Evolutionary conservation across 2,888 invertebrate genomes (phyloP).

Genomic region (Aspidiotus rigidus): DNA sequence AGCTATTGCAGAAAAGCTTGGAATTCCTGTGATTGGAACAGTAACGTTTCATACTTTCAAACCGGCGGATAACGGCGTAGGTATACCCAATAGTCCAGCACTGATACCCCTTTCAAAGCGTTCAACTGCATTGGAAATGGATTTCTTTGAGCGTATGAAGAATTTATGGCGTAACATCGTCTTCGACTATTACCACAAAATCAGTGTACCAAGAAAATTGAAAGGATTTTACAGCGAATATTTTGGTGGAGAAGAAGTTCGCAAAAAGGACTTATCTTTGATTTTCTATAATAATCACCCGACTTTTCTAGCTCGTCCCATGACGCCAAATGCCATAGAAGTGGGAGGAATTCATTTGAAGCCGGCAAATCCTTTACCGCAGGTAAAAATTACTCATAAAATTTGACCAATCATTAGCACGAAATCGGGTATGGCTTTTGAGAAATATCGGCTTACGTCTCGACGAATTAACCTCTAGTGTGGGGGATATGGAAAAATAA

Average conservation of each 20-base stretch:
- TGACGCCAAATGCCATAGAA: slow-evolving; percentile 13
- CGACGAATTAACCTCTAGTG: too few relatives aligned
- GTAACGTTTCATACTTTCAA: not conserved
- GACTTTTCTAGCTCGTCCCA: slow-evolving; percentile 9
- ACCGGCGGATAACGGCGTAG: not conserved
- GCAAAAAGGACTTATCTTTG: not conserved
- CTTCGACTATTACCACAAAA: not conserved
- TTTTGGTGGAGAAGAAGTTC: not conserved
- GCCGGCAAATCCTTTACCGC: slow-evolving; percentile 13
- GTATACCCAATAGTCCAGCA: not conserved
- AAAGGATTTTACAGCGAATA: slow-evolving; percentile 2
- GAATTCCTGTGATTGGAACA: slow-evolving; percentile 10
- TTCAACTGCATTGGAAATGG: not conserved
- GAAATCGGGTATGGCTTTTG: too few relatives aligned
- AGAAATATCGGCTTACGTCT: too few relatives aligned
- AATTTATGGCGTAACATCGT: not conserved
- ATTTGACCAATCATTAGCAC: too few relatives aligned
- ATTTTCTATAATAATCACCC: slow-evolving; percentile 20
- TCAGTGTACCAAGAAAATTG: not conserved
- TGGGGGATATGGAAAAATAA: too few relatives aligned
- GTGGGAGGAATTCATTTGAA: slow-evolving; percentile 18
- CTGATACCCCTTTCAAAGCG: not conserved
- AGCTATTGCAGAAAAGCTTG: slow-evolving; percentile 10
- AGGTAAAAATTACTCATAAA: not conserved
- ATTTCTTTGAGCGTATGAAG: not conserved